Evolutionary conservation across 2,797 vertebrate genomes (phyloP).

Genomic region (Acrossocheilus fasciatus): DNA sequence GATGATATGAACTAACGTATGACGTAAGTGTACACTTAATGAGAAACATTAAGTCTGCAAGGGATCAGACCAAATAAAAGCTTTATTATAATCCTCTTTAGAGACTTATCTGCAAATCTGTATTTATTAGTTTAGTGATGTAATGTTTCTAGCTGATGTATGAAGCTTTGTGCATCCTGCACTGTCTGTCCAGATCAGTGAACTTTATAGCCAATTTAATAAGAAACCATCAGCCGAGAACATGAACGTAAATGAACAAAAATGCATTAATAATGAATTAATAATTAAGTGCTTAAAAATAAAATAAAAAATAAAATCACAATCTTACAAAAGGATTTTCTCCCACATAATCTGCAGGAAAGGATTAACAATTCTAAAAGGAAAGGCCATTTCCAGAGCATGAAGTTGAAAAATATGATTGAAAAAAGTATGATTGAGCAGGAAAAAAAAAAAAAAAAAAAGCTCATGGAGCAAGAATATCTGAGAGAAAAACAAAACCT

Average conservation of each 20-base stretch:
- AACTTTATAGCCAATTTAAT: neutral
- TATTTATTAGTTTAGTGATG: neutral
- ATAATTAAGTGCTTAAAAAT: neutral
- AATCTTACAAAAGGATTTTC: conserved; percentile 12
- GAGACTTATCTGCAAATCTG: neutral
- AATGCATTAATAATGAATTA: neutral
- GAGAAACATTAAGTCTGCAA: neutral
- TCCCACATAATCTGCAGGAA: neutral
- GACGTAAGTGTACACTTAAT: neutral
- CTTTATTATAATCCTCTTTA: neutral
- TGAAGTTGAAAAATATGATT: neutral
- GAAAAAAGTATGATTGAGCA: neutral
- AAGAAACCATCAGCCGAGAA: neutral
- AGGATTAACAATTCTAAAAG: neutral
- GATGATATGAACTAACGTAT: neutral
- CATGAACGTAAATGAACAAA: neutral
- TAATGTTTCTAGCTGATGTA: neutral
- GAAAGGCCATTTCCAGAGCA: neutral
- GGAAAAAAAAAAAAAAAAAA: neutral
- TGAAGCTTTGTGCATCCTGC: neutral
- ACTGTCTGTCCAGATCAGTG: neutral
- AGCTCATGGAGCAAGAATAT: neutral
- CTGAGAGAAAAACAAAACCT: neutral
- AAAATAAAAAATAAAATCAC: neutral
- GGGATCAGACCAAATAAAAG: neutral